Percentiles rank a stretch among this genome's conserved stretches.
Evolutionary conservation across 2,888 invertebrate genomes (phyloP).

Genomic region (Monochamus alternatus): DNA sequence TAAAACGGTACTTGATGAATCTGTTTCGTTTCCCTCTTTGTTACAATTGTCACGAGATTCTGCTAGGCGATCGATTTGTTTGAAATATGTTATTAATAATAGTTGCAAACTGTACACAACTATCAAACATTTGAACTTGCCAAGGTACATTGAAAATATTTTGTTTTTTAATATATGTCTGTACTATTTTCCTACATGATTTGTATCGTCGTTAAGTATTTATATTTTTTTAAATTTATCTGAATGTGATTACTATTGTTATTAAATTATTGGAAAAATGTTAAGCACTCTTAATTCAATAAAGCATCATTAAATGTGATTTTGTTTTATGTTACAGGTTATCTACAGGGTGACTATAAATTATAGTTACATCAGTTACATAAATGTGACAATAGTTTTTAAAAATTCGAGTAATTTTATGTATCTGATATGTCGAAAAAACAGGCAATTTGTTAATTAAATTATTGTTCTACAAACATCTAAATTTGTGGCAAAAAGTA

Average conservation of each 20-base stretch:
- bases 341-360: too few relatives aligned
- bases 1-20: neutral
- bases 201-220: neutral
- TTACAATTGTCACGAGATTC: conserved; percentile 18
- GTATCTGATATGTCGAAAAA: too few relatives aligned
- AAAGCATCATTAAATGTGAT: too few relatives aligned
- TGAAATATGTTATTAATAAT: conserved; percentile 11
- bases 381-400: too few relatives aligned
- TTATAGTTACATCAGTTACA: too few relatives aligned
- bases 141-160: conserved; percentile 9
- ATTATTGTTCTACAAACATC: too few relatives aligned
- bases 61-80: conserved; percentile 4
- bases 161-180: conserved; percentile 5
- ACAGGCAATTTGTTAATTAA: too few relatives aligned
- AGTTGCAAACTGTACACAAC: conserved; percentile 23
- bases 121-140: conserved; percentile 10
- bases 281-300: too few relatives aligned
- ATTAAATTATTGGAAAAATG: neutral
- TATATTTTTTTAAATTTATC: neutral
- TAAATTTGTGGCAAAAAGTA: too few relatives aligned
- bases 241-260: neutral
- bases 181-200: conserved; percentile 6
- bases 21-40: conserved; percentile 10
- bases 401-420: too few relatives aligned
- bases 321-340: too few relatives aligned